phyloP scores from a whole-genome alignment of 2,113 vertebrate genomes.

The Elgaria multicarinata region DNA sequence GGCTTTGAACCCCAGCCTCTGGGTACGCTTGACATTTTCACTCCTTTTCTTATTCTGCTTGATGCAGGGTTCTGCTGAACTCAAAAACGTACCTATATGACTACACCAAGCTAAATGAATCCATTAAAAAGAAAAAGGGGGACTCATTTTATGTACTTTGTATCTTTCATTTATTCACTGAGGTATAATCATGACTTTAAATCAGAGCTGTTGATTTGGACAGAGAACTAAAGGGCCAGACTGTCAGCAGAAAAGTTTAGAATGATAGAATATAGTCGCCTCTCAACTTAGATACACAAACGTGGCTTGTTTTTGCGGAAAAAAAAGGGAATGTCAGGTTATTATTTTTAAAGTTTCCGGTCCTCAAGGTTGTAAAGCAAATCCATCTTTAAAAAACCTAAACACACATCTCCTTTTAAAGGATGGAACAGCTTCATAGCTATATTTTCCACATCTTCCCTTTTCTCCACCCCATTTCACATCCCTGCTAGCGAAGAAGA shows the following conservation, averaged over 20 bases:
- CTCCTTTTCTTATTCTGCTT: not conserved
- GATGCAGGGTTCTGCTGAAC: not conserved
- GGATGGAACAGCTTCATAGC: too few relatives aligned
- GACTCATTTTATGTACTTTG: not conserved
- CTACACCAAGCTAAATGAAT: not conserved
- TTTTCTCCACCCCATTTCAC: too few relatives aligned
- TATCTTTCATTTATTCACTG: too few relatives aligned
- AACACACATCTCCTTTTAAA: too few relatives aligned
- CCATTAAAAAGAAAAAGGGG: not conserved
- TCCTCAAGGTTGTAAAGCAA: too few relatives aligned
- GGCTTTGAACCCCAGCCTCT: not conserved
- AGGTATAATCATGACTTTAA: not conserved
- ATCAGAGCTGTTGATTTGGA: not conserved
- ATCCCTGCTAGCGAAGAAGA: too few relatives aligned
- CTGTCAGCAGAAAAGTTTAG: not conserved
- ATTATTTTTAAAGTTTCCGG: not conserved
- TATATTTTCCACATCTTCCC: too few relatives aligned
- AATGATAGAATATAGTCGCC: too few relatives aligned
- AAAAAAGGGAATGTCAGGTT: not conserved
- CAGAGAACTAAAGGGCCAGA: not conserved
- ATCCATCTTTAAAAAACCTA: too few relatives aligned
- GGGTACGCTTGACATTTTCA: not conserved
- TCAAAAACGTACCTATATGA: not conserved
- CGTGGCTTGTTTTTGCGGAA: not conserved
- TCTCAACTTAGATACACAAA: not conserved